phyloP scores from a whole-genome alignment of 2,888 invertebrate species.

The Ypsolopha sequella region DNA sequence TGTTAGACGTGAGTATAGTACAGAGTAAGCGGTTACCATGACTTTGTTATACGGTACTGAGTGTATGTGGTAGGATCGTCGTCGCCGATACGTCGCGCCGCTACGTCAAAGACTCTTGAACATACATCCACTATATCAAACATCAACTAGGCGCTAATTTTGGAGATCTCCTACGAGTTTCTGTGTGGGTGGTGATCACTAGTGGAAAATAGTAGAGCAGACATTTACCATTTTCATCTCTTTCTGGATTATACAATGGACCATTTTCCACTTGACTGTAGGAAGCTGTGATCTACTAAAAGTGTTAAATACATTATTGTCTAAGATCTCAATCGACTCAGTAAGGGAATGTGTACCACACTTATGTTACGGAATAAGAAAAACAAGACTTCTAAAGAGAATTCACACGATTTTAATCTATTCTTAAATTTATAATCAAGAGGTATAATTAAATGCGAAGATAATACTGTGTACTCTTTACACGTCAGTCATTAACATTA shows the following conservation, averaged over 20 bases:
- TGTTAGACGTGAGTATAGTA: not conserved
- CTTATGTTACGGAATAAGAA: not conserved
- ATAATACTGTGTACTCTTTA: not conserved
- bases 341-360: not conserved
- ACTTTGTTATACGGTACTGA: not conserved
- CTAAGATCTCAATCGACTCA: not conserved
- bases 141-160: not conserved
- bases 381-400: not conserved
- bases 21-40: not conserved
- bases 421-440: not conserved
- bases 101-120: no score
- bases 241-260: not conserved
- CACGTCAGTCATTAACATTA: no score
- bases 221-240: not conserved
- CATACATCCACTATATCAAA: no score
- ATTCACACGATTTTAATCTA: not conserved
- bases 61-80: no score
- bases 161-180: not conserved
- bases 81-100: no score
- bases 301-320: not conserved
- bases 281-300: slow-evolving; percentile 3
- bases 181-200: not conserved
- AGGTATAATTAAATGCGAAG: not conserved
- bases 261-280: not conserved
- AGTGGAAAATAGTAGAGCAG: not conserved